Percentiles rank a stretch among this genome's conserved stretches.
Evolutionary conservation across 2,888 invertebrate genomes (phyloP).

Genomic region (Lochmaea crataegi): DNA sequence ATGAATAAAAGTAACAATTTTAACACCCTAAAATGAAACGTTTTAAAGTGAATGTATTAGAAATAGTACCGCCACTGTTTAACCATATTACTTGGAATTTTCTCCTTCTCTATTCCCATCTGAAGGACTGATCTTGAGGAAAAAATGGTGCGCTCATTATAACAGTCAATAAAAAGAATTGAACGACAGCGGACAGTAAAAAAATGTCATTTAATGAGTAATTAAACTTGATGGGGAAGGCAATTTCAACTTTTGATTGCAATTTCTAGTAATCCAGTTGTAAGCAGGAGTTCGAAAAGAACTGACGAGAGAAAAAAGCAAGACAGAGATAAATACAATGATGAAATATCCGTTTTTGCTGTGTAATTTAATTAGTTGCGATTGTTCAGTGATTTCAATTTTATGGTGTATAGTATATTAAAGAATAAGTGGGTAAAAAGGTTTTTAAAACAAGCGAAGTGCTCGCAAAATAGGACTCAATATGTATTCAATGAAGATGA

Average conservation of each 20-base stretch:
- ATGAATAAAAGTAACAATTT: too few relatives aligned
- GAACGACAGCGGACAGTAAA: conserved; percentile 9
- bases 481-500: too few relatives aligned
- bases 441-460: too few relatives aligned
- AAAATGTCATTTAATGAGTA: conserved; percentile 25
- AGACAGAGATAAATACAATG: background rate
- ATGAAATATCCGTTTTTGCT: background rate
- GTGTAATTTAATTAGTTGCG: too few relatives aligned
- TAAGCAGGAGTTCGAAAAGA: background rate
- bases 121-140: conserved; percentile 10
- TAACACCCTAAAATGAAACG: too few relatives aligned
- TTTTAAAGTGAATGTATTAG: background rate
- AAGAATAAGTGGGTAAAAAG: too few relatives aligned
- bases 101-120: background rate
- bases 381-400: too few relatives aligned
- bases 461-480: too few relatives aligned
- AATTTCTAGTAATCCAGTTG: conserved; percentile 8
- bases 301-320: background rate
- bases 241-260: conserved; percentile 24
- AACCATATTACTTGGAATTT: background rate
- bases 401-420: too few relatives aligned
- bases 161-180: conserved; percentile 21
- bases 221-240: conserved; percentile 20
- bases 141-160: conserved; percentile 17
- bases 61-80: background rate